Conservation (phyloP, 2,797 vertebrate species). For the Myiothlypis chrysogaster region DNA sequence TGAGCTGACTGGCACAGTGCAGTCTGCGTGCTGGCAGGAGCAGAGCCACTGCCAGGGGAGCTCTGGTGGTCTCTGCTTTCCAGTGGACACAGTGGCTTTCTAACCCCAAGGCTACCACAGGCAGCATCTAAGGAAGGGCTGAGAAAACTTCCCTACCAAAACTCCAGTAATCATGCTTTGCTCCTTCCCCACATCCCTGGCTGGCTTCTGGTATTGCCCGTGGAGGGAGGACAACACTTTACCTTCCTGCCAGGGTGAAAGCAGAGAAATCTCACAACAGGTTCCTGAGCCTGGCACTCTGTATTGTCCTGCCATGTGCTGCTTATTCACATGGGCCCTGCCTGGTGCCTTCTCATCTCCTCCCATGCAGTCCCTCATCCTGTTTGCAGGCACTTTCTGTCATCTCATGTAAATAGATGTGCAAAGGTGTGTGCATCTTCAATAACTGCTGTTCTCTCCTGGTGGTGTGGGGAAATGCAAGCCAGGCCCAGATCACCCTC, state of each 20-base stretch:
- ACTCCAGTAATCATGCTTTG: too few relatives aligned
- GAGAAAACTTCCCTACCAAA: not conserved
- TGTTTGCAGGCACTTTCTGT: not conserved
- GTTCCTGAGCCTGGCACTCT: not conserved
- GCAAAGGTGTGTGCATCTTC: not conserved
- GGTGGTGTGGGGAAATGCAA: fast-evolving
- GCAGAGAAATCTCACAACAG: not conserved
- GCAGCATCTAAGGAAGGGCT: not conserved
- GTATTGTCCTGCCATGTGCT: not conserved
- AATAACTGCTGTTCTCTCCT: not conserved
- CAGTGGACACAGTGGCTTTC: not conserved
- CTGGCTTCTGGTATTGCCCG: fast-evolving
- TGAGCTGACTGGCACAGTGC: not conserved
- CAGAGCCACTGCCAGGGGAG: not conserved
- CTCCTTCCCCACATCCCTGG: not conserved
- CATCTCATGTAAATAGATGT: not conserved
- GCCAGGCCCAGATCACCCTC: not conserved
- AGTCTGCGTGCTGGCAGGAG: not conserved
- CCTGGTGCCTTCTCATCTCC: not conserved
- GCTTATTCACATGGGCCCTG: slow-evolving; percentile 13
- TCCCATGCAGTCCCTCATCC: slow-evolving; percentile 20
- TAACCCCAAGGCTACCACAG: not conserved
- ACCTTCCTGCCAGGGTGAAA: not conserved
- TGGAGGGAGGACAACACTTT: not conserved
- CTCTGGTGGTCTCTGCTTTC: not conserved